Conservation (phyloP, 1,140 invertebrate genomes). For the Neodiprion lecontei region DNA sequence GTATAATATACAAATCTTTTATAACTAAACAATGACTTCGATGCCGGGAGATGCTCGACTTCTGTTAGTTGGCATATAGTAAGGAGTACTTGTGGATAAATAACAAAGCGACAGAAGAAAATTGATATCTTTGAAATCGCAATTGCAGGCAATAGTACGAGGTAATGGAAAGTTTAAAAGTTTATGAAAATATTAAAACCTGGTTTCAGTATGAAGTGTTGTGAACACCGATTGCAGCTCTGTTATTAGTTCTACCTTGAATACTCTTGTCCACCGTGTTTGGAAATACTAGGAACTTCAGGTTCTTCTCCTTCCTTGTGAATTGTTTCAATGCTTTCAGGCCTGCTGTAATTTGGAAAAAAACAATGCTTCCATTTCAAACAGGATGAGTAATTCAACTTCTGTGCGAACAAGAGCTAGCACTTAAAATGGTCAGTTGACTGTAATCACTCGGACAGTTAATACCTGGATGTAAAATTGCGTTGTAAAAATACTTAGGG, state of each 20-base stretch:
- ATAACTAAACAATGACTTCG: no score
- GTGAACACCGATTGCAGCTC: conserved; percentile 42
- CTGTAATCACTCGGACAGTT: background rate
- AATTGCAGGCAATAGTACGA: no score
- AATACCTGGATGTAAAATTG: conserved; percentile 9
- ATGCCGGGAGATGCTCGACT: no score
- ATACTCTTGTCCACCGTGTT: conserved; percentile 39
- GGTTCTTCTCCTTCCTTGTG: conserved; percentile 41
- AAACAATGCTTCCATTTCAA: background rate
- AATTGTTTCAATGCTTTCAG: conserved; percentile 21
- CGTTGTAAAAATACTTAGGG: no score
- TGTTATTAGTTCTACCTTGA: conserved; percentile 36
- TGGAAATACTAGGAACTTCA: conserved; percentile 52
- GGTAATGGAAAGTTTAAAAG: background rate
- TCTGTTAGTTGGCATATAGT: no score
- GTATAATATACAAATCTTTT: no score
- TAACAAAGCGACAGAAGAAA: no score
- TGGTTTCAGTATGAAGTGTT: conserved; percentile 50
- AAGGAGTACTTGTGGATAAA: no score
- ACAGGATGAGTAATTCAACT: no score
- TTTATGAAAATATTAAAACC: conserved; percentile 9
- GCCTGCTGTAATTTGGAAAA: conserved; percentile 21
- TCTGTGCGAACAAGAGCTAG: no score
- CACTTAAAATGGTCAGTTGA: no score
- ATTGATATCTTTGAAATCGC: no score